A percentile compares a stretch with the other conserved stretches of the same genome.
These are phyloP conservation scores for Seladonia tumulorum DNA, from an alignment of 2,888 invertebrate species.

Conservation along the genomic window DNA sequence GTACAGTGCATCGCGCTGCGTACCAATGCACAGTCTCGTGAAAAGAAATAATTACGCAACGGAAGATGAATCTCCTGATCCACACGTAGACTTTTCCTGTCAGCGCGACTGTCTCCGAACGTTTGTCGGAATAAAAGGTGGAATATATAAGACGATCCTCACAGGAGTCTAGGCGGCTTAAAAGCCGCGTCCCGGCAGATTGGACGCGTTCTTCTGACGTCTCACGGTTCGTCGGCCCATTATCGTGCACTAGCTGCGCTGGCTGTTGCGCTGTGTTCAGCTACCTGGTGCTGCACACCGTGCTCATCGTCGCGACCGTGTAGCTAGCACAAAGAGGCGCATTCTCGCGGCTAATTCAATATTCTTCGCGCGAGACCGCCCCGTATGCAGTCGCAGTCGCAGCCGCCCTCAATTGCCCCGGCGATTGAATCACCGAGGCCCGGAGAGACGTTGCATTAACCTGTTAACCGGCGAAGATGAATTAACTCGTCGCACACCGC, in stretches of 20 bases:
- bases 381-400: constrained; percentile 9
- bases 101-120: background rate
- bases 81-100: too few species aligned
- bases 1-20: background rate
- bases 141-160: background rate
- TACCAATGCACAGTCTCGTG: background rate
- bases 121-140: background rate
- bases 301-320: constrained; percentile 24
- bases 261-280: background rate
- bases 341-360: constrained; percentile 57
- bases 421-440: constrained; percentile 25
- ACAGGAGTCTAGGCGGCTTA: background rate
- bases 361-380: constrained; percentile 22
- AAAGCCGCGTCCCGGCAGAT: constrained; percentile 21
- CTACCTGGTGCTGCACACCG: background rate
- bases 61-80: background rate
- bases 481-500: background rate
- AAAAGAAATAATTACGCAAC: background rate
- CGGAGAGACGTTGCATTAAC: background rate
- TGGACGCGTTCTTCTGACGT: constrained; percentile 32
- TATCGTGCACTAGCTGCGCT: constrained; percentile 14
- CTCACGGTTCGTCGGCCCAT: constrained; percentile 22
- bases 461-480: background rate
- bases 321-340: constrained; percentile 34
- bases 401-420: constrained; percentile 19